Evolutionary conservation across 2,888 invertebrate genomes (phyloP).

Genomic region (Meiosimyza decipiens): DNA sequence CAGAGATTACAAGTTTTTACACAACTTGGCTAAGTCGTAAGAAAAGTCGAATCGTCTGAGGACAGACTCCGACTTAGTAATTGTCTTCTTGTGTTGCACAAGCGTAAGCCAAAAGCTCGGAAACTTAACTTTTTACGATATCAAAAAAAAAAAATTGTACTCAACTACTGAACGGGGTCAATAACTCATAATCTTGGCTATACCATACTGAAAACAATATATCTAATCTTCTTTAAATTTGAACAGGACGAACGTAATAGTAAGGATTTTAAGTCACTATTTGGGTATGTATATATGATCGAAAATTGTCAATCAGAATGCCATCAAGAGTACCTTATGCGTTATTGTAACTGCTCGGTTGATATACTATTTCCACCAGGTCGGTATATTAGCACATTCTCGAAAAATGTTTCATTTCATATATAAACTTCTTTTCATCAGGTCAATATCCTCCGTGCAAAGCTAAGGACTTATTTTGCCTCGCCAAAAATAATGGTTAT

Average conservation of each 20-base stretch:
- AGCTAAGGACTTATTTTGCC: slow-evolving; percentile 57
- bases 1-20: too few relatives aligned
- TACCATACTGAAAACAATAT: too few relatives aligned
- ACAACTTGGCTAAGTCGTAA: too few relatives aligned
- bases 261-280: slow-evolving; percentile 56
- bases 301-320: slow-evolving; percentile 65
- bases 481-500: slow-evolving; percentile 59
- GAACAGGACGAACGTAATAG: slow-evolving; percentile 43
- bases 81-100: too few relatives aligned
- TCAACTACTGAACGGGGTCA: too few relatives aligned
- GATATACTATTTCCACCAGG: slow-evolving; percentile 61
- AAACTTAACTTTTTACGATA: too few relatives aligned
- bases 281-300: slow-evolving; percentile 61
- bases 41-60: too few relatives aligned
- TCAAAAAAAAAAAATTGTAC: too few relatives aligned
- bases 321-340: slow-evolving; percentile 62
- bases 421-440: slow-evolving; percentile 37
- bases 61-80: too few relatives aligned
- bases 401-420: not conserved
- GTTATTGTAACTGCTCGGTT: slow-evolving; percentile 64
- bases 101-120: too few relatives aligned
- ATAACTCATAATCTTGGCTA: too few relatives aligned
- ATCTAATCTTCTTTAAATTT: not conserved
- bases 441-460: slow-evolving; percentile 55
- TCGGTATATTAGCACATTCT: slow-evolving; percentile 10